Evolutionary conservation across 2,113 vertebrate species (phyloP), one percentile per base, ranked within the genome.

Genomic region (Noctilio leporinus): DNA sequence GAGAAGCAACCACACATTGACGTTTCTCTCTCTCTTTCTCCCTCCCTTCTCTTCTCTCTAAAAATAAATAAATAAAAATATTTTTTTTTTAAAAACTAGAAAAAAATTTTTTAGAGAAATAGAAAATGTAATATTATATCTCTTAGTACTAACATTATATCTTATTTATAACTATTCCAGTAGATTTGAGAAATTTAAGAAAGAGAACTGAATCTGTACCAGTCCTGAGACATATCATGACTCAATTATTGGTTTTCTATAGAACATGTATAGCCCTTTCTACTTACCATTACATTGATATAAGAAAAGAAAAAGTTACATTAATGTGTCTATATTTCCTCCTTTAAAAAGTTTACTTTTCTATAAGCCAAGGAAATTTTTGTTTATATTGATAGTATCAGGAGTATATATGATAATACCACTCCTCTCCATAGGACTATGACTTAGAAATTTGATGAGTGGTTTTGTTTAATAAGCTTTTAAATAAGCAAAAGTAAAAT

Each of bases 261-360:
- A 86, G 88, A 94, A 65, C 65, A 82, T 62, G n/a, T 53, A 49
- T 9, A 47, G 14, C 84, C 95, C 75, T 87, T 14, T 81, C 75
- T 73, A 59, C 22, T 78, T 28, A 90, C 11, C 20, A 24, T 47
- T 53, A 7, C 3, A 47, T 3, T 91, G 45, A 38, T 92, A 16
- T 33, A 53, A 49, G 35, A 65, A 69, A 57, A 33, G 30, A 73
- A 89, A 83, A 86, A 49, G 26, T 19, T 75, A 38, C n/a, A 51
- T 72, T 88, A 76, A 51, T 92, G 5, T 72, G 19, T 81, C 35
- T 59, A 10, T 80, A 22, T 77, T 82, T 82, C 30, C 14, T 82
- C n/a, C 59, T 86, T 80, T 59, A 35, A 81, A 86, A 92, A 10
- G 19, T 43, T 78, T 93, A 28, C 47, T 95, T 88, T 86, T 91